Conservation (phyloP, 2,113 vertebrate species). For the Epinephelus cyanopodus region DNA sequence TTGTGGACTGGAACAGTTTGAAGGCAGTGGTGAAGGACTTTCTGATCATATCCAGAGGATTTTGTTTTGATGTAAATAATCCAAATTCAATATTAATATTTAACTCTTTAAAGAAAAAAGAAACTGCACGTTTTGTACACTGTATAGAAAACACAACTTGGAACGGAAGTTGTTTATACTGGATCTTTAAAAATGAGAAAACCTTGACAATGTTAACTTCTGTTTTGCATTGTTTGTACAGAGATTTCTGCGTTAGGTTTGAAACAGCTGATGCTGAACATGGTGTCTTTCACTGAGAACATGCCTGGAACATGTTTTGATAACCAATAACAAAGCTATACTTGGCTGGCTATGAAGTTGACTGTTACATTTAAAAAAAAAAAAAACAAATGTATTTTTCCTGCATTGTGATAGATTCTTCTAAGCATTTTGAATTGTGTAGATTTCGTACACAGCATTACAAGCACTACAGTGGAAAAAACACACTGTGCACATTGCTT, state of each 20-base stretch:
- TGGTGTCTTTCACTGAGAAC: slow-evolving; percentile 72
- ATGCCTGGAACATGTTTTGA: slow-evolving; percentile 78
- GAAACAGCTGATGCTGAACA: slow-evolving; percentile 65
- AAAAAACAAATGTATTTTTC: slow-evolving; percentile 48
- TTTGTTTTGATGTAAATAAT: slow-evolving; percentile 80
- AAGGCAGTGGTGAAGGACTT: slow-evolving; percentile 70
- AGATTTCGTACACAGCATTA: slow-evolving; percentile 75
- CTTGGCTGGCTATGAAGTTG: slow-evolving; percentile 82
- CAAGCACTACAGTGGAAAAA: slow-evolving; percentile 73
- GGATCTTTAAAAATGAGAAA: slow-evolving; percentile 75
- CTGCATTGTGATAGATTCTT: slow-evolving; percentile 70
- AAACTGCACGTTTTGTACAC: slow-evolving; percentile 86
- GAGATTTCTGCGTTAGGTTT: slow-evolving; percentile 70
- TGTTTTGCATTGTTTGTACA: slow-evolving; percentile 79
- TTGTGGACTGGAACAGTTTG: slow-evolving; percentile 60
- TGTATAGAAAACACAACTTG: slow-evolving; percentile 78
- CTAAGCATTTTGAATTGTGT: slow-evolving; percentile 72
- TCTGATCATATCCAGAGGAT: slow-evolving; percentile 72
- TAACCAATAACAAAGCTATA: slow-evolving; percentile 80
- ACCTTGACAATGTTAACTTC: slow-evolving; percentile 62
- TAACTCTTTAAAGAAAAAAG: slow-evolving; percentile 64
- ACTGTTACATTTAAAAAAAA: slow-evolving; percentile 80
- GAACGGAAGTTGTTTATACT: slow-evolving; percentile 79
- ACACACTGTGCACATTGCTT: slow-evolving; percentile 76
- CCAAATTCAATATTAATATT: slow-evolving; percentile 81